Percentiles rank a stretch among this genome's conserved stretches.
These are phyloP conservation scores for Nyctibius grandis DNA, from an alignment of 2,797 vertebrate genomes.

Conservation along the genomic window DNA sequence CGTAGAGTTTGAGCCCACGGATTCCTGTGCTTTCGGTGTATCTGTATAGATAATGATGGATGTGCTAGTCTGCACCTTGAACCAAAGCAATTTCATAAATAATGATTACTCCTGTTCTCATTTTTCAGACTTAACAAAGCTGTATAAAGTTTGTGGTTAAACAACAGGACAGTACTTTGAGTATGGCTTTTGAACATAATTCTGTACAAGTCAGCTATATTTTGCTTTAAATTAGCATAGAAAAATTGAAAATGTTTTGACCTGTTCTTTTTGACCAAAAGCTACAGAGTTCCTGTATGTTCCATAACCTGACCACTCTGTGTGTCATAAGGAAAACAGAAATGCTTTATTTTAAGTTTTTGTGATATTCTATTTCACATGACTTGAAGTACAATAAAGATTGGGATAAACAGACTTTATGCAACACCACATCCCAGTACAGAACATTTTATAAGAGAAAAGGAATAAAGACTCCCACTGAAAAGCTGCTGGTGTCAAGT, in stretches of 20 bases:
- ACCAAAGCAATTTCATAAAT: not conserved
- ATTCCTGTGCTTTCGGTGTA: not conserved
- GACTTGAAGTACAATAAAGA: not conserved
- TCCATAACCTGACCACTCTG: not conserved
- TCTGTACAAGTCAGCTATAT: not conserved
- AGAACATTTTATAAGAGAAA: slow-evolving; percentile 23
- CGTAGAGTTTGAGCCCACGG: not conserved
- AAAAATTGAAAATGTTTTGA: not conserved
- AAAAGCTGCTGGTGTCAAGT: slow-evolving; percentile 49
- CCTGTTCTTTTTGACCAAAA: not conserved
- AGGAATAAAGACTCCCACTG: slow-evolving; percentile 19
- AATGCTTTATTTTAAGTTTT: not conserved
- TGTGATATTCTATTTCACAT: not conserved
- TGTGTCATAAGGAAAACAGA: not conserved
- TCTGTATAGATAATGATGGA: not conserved
- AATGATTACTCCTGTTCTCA: not conserved
- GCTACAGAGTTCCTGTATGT: not conserved
- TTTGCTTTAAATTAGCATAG: not conserved
- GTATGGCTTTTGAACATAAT: not conserved
- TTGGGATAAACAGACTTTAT: slow-evolving; percentile 2
- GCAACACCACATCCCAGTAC: not conserved
- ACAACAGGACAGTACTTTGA: not conserved
- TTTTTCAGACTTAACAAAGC: not conserved
- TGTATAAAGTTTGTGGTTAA: not conserved
- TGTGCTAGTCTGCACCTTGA: not conserved